A percentile compares a stretch with the other conserved stretches of the same genome.
Evolutionary conservation across 2,797 vertebrate species (phyloP).

Genomic region (Tenualosa ilisha): DNA sequence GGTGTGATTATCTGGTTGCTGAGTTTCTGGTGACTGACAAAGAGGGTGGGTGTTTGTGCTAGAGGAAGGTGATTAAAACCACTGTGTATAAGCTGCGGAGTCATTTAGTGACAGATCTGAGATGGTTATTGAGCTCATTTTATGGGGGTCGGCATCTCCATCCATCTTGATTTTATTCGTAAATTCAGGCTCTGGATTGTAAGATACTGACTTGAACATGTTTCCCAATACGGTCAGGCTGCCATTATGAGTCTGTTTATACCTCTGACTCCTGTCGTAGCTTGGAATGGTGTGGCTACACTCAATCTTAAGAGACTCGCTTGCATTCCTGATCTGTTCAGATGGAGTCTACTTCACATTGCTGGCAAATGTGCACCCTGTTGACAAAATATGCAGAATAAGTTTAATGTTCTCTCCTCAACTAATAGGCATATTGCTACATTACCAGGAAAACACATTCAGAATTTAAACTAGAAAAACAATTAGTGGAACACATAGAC

Average conservation of each 20-base stretch:
- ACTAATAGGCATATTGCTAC: no score
- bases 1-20: no score
- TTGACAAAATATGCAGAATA: no score
- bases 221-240: conserved; percentile 37
- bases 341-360: conserved; percentile 33
- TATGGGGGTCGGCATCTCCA: conserved; percentile 26
- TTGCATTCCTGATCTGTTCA: conserved; percentile 22
- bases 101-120: neutral
- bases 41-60: conserved; percentile 12
- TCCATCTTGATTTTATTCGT: neutral
- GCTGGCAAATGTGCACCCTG: neutral
- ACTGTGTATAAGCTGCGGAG: neutral
- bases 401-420: no score
- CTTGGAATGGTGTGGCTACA: conserved; percentile 39
- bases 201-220: neutral
- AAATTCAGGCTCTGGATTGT: conserved; percentile 18
- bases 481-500: no score
- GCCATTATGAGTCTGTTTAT: conserved; percentile 31
- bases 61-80: neutral
- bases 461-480: no score
- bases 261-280: conserved; percentile 44
- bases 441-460: no score
- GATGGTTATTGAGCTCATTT: neutral
- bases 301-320: conserved; percentile 27
- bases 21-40: no score